Evolutionary conservation across 2,797 vertebrate species (phyloP), one percentile per base, ranked within the genome.

Genomic region (Tragelaphus oryx): DNA sequence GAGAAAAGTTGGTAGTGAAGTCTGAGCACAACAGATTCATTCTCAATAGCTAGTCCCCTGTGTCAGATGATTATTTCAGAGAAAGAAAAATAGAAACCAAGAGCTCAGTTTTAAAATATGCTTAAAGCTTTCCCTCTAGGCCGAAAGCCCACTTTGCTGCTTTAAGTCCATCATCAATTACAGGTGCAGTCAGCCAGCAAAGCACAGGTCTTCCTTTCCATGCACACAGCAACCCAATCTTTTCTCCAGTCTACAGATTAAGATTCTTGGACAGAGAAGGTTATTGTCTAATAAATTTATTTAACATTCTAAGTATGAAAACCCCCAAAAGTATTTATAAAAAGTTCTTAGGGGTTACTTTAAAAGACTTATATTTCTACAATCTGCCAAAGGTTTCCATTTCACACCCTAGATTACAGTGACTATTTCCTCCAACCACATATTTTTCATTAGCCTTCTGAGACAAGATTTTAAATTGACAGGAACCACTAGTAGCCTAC

Each of bases 281-380:
- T 28, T 89, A 87, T 17, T 95, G 48, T 83, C 55, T 93, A 91
- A 86, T 75, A 91, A 84, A 86, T 65, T 83, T 93, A 68, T 37
- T 93, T 87, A 96, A 85, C 81, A 65, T 57, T 82, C n/a, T 89
- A 94, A 82, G 62, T 75, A 97, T 87, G 71, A 91, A 95, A 95
- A 24, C 20, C 83, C 83, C 28, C 52, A 81, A 87, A 59, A 60
- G 24, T 59, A 60, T 84, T 96, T 74, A 87, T 11, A 48, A 93
- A 74, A 85, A 2, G 37, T 92, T 92, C 50, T 37, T 71, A 54
- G 37, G 83, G 48, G 54, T 93, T 54, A 50, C 3, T 59, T 52
- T 65, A 74, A 95, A 96, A 95, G n/a, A 54, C 24, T 89, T 16
- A 74, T 54, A 94, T 91, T 94, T 79, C 75, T 24, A 95, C 22